A percentile compares a stretch with the other conserved stretches of the same genome.
phyloP scores from a whole-genome alignment of 2,113 vertebrate species.

The Lanius collurio region DNA sequence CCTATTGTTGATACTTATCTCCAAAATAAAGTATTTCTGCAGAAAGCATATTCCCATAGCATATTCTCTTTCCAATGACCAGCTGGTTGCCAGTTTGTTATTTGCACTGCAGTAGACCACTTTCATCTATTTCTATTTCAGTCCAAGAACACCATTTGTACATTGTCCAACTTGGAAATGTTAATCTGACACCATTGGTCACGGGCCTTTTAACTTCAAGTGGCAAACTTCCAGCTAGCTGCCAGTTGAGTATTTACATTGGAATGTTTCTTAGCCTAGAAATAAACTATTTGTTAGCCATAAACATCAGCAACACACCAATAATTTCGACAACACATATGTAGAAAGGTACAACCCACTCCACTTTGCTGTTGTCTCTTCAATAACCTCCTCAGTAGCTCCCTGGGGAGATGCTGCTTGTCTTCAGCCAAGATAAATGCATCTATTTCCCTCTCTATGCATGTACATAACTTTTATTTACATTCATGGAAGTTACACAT shows the following conservation, averaged over 20 bases:
- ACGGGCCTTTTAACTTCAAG: constrained; percentile 63
- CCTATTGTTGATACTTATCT: constrained; percentile 69
- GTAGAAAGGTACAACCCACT: not conserved
- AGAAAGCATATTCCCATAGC: constrained; percentile 65
- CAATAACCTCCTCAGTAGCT: constrained; percentile 26
- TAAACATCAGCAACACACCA: not conserved
- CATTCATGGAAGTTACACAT: not conserved
- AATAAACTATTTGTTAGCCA: constrained; percentile 54
- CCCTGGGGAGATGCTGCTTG: constrained; percentile 15
- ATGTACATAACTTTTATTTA: not conserved
- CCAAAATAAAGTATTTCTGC: constrained; percentile 66
- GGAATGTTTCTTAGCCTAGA: constrained; percentile 64
- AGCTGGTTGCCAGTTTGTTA: constrained; percentile 69
- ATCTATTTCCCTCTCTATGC: not conserved
- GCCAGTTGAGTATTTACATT: constrained; percentile 68
- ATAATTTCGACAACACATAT: constrained; percentile 16
- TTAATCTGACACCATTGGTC: constrained; percentile 69
- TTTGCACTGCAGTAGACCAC: constrained; percentile 61
- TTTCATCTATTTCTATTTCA: constrained; percentile 67
- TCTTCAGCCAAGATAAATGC: constrained; percentile 37
- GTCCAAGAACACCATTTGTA: constrained; percentile 75
- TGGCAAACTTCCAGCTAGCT: constrained; percentile 68
- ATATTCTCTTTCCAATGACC: constrained; percentile 61
- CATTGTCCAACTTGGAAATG: constrained; percentile 71
- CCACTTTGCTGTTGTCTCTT: constrained; percentile 19